Conservation (phyloP, 1,140 invertebrate genomes). For the Drosophila bipectinata region DNA sequence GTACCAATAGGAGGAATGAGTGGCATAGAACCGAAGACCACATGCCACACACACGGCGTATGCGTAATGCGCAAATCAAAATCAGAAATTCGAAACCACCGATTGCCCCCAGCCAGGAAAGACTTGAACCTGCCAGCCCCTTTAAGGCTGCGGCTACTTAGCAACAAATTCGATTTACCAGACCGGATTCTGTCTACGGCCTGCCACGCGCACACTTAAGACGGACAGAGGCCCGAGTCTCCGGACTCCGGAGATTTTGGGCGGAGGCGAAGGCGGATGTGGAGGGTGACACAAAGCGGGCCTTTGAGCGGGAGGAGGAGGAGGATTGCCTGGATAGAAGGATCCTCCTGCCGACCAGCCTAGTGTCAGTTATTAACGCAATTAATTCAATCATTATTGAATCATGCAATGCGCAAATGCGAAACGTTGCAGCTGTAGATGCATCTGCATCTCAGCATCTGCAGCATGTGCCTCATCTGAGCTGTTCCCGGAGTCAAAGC, state of each 20-base stretch:
- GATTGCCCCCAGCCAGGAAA: conserved; percentile 15
- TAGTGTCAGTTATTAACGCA: conserved; percentile 84
- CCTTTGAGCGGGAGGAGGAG: conserved; percentile 54
- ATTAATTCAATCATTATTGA: conserved; percentile 84
- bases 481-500: conserved; percentile 53
- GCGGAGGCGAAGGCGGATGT: not conserved
- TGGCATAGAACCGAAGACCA: conserved; percentile 12
- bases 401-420: conserved; percentile 83
- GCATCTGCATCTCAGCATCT: conserved; percentile 4
- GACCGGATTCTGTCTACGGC: conserved; percentile 59
- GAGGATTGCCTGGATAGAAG: conserved; percentile 2
- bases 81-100: conserved; percentile 67
- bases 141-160: conserved; percentile 68
- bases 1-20: conserved; percentile 16
- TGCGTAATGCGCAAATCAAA: conserved; percentile 81
- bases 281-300: conserved; percentile 63
- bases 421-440: conserved; percentile 50
- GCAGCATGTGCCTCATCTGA: not conserved
- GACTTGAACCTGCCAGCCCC: conserved; percentile 1
- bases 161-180: conserved; percentile 78
- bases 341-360: conserved; percentile 32
- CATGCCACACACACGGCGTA: conserved; percentile 57
- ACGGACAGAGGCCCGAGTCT: conserved; percentile 7
- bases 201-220: conserved; percentile 79
- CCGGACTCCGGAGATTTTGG: not conserved